phyloP scores from a whole-genome alignment of 2,888 invertebrate genomes.

The Sinopyrophorus schimmeli region DNA sequence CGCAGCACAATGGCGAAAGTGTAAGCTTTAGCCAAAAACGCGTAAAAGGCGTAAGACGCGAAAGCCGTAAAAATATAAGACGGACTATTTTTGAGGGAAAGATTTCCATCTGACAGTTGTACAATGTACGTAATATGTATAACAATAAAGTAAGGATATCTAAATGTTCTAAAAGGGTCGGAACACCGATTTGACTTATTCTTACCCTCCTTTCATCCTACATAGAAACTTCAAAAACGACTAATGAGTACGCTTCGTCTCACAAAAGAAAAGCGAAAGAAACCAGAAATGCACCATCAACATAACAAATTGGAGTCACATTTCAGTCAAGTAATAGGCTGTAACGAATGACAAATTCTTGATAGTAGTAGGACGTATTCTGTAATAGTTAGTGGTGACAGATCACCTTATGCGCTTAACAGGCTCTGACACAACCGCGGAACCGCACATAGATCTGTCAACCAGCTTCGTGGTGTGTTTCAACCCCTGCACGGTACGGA shows the following conservation, averaged over 20 bases:
- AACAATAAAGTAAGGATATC: too few relatives aligned
- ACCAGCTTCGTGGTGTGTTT: constrained; percentile 38
- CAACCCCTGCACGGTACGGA: constrained; percentile 36
- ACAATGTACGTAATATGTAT: too few relatives aligned
- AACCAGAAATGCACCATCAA: constrained; percentile 22
- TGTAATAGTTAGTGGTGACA: constrained; percentile 49
- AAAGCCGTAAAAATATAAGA: too few relatives aligned
- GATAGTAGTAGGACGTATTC: constrained; percentile 46
- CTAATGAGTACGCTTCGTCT: constrained; percentile 17
- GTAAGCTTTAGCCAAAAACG: too few relatives aligned
- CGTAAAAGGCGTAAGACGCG: too few relatives aligned
- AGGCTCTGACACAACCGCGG: constrained; percentile 43
- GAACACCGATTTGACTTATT: too few relatives aligned
- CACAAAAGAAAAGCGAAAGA: constrained; percentile 20
- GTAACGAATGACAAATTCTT: constrained; percentile 42
- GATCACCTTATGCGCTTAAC: constrained; percentile 48
- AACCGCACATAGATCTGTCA: constrained; percentile 49
- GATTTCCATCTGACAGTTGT: too few relatives aligned
- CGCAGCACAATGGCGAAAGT: too few relatives aligned
- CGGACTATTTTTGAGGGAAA: too few relatives aligned
- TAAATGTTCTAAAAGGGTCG: too few relatives aligned
- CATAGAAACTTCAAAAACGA: constrained; percentile 12
- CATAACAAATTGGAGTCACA: constrained; percentile 28
- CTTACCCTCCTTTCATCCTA: background rate
- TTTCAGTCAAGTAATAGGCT: constrained; percentile 35